phyloP scores from a whole-genome alignment of 2,888 invertebrate species.

The Perizoma affinitatum region DNA sequence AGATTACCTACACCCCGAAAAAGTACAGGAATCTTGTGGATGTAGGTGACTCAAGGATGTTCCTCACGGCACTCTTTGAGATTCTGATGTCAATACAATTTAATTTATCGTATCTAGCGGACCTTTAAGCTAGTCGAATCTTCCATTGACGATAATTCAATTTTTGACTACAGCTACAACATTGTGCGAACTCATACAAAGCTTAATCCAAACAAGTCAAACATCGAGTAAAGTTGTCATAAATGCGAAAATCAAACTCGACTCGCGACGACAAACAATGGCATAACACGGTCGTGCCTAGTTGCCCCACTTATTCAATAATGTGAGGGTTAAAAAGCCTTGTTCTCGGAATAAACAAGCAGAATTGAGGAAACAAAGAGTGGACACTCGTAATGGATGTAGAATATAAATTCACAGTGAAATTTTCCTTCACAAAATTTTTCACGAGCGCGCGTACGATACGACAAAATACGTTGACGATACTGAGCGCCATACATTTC shows the following conservation, averaged over 20 bases:
- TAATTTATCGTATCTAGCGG: too few species aligned
- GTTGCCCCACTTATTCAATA: slow-evolving; percentile 31
- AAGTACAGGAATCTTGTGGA: too few species aligned
- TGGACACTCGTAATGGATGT: slow-evolving; percentile 26
- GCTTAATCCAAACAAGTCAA: slow-evolving; percentile 41
- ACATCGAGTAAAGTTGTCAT: slow-evolving; percentile 42
- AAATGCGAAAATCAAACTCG: slow-evolving; percentile 47
- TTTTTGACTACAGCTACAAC: slow-evolving; percentile 10
- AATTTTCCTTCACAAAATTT: slow-evolving; percentile 3
- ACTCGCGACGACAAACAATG: slow-evolving; percentile 34
- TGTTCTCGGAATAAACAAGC: slow-evolving; percentile 28
- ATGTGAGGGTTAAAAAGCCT: slow-evolving; percentile 27
- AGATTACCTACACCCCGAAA: too few species aligned
- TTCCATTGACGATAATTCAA: not conserved
- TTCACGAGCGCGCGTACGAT: slow-evolving; percentile 2
- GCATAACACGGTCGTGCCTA: slow-evolving; percentile 15
- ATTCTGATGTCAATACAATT: too few species aligned
- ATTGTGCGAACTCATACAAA: slow-evolving; percentile 28
- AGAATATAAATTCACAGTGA: slow-evolving; percentile 16
- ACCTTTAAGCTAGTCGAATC: slow-evolving; percentile 9
- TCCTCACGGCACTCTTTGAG: too few species aligned
- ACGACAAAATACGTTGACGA: not conserved
- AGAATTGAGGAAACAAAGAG: slow-evolving; percentile 28
- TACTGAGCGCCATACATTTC: too few species aligned
- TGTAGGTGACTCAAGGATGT: too few species aligned